These are phyloP conservation scores for Cosmia pyralina DNA, from an alignment of 2,888 invertebrate genomes.

Conservation along the genomic window DNA sequence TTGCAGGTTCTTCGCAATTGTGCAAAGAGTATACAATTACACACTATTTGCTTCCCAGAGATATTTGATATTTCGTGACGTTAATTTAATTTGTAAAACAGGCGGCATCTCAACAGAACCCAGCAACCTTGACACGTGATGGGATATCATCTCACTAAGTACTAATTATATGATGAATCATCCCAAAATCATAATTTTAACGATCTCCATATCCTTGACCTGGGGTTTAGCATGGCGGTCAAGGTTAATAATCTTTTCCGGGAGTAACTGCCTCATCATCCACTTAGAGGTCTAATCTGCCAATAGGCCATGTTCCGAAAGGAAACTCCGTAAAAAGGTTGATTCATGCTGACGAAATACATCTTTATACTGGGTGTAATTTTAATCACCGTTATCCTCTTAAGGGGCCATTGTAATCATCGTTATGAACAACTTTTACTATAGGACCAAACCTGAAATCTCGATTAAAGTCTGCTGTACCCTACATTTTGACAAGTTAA, in stretches of 20 bases:
- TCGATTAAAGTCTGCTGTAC: too few species aligned
- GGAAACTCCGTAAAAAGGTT: conserved; percentile 20
- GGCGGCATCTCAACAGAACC: background rate
- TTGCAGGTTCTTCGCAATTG: too few species aligned
- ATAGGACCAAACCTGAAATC: too few species aligned
- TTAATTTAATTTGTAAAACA: background rate
- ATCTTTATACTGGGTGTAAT: too few species aligned
- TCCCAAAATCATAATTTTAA: background rate
- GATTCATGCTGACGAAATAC: conserved; percentile 12
- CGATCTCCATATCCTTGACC: conserved; percentile 29
- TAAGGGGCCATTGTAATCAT: too few species aligned
- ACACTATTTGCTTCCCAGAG: too few species aligned
- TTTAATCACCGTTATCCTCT: too few species aligned
- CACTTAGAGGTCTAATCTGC: conserved; percentile 41
- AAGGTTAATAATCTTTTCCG: conserved; percentile 42
- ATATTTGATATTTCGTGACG: background rate
- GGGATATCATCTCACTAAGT: background rate
- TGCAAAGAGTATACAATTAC: background rate
- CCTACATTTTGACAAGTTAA: too few species aligned
- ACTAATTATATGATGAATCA: conserved; percentile 12
- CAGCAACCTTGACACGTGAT: too few species aligned
- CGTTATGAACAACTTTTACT: too few species aligned
- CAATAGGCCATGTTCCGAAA: conserved; percentile 16
- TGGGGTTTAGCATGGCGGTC: conserved; percentile 20
- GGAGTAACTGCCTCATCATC: conserved; percentile 47